Conservation (phyloP, 2,797 vertebrate genomes). For the Scleropages formosus region DNA sequence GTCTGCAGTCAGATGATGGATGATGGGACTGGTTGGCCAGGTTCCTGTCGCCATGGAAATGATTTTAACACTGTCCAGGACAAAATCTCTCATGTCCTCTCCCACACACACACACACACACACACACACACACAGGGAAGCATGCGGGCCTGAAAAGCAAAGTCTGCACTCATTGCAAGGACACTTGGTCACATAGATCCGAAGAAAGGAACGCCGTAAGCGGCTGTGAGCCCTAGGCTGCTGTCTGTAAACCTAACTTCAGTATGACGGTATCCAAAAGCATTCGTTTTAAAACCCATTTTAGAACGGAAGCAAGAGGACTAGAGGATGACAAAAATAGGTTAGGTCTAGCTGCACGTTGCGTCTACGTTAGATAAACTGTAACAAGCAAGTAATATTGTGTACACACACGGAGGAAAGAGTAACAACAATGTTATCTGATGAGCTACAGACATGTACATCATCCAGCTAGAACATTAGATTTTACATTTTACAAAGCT, state of each 20-base stretch:
- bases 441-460: no score
- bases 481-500: no score
- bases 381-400: neutral
- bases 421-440: neutral
- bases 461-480: no score
- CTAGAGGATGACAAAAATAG: neutral
- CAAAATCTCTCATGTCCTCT: neutral
- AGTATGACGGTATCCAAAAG: neutral
- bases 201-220: neutral
- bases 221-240: neutral
- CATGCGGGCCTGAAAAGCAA: neutral
- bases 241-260: neutral
- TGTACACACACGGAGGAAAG: neutral
- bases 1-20: no score
- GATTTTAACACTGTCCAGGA: neutral
- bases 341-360: neutral
- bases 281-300: neutral
- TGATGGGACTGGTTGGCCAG: neutral
- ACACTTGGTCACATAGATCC: neutral
- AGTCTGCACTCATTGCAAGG: neutral
- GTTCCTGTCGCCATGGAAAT: conserved; percentile 4
- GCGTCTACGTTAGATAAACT: neutral
- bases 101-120: neutral
- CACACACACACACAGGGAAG: neutral
- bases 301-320: neutral